These are phyloP conservation scores for Homarus americanus DNA, from an alignment of 1,140 invertebrate genomes.

Conservation along the genomic window DNA sequence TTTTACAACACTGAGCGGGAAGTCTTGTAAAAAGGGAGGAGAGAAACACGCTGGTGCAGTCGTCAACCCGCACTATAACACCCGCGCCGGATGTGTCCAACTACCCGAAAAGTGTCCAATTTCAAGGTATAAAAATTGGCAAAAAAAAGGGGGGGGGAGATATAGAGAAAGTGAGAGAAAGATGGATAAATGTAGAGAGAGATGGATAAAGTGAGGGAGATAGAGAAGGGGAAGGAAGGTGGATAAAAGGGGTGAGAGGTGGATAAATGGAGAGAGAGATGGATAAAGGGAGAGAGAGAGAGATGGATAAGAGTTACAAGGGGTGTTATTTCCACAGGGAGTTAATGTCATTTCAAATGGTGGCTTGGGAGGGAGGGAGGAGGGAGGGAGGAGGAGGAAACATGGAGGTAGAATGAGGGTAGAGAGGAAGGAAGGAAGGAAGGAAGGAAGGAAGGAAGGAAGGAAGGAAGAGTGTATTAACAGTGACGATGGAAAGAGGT, in stretches of 20 bases:
- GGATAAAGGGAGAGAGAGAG: not conserved
- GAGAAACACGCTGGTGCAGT: not conserved
- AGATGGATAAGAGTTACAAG: too few species aligned
- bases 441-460: not conserved
- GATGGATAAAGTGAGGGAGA: too few species aligned
- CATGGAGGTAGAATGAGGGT: not conserved
- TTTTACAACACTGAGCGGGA: conserved; percentile 45
- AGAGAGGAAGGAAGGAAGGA: not conserved
- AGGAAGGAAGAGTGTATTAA: too few species aligned
- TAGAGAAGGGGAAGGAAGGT: not conserved
- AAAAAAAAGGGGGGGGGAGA: not conserved
- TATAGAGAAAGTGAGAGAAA: not conserved
- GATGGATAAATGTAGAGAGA: not conserved
- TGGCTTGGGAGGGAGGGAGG: too few species aligned
- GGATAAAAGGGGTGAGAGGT: not conserved
- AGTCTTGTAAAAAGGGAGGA: not conserved
- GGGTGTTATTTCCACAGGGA: too few species aligned
- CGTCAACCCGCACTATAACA: not conserved
- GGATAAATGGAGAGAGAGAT: conserved; percentile 37
- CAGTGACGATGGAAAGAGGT: too few species aligned
- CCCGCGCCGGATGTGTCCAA: not conserved
- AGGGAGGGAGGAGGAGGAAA: not conserved
- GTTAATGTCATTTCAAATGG: too few species aligned
- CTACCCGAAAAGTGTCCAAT: conserved; percentile 12
- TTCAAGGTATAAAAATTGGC: conserved; percentile 24